A percentile compares a stretch with the other conserved stretches of the same genome.
Evolutionary conservation across 2,888 invertebrate genomes (phyloP).

Genomic region (Brachypalpus laphriformis): DNA sequence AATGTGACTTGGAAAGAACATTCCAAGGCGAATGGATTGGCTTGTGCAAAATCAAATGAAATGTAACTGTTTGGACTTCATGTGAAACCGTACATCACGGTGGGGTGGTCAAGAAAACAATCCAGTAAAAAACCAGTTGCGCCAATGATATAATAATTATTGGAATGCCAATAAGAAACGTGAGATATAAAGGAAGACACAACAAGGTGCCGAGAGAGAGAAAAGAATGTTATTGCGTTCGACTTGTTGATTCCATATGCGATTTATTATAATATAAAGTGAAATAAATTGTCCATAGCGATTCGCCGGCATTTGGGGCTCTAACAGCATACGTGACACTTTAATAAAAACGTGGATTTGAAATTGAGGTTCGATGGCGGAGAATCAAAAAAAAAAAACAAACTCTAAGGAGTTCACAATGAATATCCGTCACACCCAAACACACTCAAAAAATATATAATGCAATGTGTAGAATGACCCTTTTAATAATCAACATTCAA

Average conservation of each 20-base stretch:
- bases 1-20: conserved; percentile 47
- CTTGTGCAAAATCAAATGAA: conserved; percentile 80
- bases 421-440: background rate
- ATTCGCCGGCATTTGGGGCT: background rate
- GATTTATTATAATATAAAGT: background rate
- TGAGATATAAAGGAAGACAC: conserved; percentile 45
- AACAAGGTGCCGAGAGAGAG: conserved; percentile 31
- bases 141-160: conserved; percentile 67
- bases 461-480: no score
- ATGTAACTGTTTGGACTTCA: conserved; percentile 77
- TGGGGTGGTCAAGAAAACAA: conserved; percentile 52
- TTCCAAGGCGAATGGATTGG: conserved; percentile 41
- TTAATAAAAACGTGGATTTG: background rate
- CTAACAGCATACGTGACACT: background rate
- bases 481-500: no score
- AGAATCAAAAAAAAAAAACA: background rate
- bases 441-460: background rate
- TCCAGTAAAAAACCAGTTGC: conserved; percentile 62
- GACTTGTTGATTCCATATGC: conserved; percentile 32
- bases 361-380: background rate
- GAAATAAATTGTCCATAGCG: background rate
- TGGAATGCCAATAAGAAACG: conserved; percentile 59
- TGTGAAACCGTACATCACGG: conserved; percentile 58
- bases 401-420: background rate
- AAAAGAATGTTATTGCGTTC: conserved; percentile 24